Conservation (phyloP, 2,797 vertebrate species). For the Lates japonicus region DNA sequence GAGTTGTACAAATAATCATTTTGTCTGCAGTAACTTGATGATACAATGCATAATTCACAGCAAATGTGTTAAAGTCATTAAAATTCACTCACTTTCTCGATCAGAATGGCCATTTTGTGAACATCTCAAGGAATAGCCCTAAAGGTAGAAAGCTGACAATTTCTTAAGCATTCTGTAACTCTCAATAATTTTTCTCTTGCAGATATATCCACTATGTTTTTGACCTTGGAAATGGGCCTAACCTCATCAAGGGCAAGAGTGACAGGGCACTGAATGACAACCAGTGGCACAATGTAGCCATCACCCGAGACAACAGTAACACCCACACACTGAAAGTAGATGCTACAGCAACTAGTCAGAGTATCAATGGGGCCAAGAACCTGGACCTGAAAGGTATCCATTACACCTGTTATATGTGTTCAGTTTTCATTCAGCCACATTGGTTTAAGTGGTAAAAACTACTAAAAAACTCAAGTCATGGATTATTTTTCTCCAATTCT, state of each 20-base stretch:
- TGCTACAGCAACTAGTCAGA: conserved; percentile 93
- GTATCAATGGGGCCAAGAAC: conserved; percentile 98
- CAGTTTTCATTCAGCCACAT: neutral
- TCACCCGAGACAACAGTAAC: conserved; percentile 97
- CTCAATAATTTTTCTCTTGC: conserved; percentile 8
- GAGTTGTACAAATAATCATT: neutral
- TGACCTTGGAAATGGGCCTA: conserved; percentile 97
- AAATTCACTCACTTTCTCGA: neutral
- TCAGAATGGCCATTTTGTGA: neutral
- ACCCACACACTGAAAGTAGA: conserved; percentile 97
- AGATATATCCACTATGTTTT: conserved; percentile 94
- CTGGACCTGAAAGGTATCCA: conserved; percentile 87
- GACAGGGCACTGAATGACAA: conserved; percentile 96
- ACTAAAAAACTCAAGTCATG: neutral
- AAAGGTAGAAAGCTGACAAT: neutral
- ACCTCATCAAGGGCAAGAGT: conserved; percentile 98
- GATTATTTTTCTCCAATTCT: neutral
- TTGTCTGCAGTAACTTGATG: neutral
- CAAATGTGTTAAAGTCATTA: neutral
- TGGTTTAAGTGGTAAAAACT: too few species aligned
- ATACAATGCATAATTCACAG: neutral
- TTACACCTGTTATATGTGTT: neutral
- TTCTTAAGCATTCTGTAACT: neutral
- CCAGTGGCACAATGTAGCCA: conserved; percentile 98
- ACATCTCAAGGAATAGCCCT: neutral